Evolutionary conservation across 2,113 vertebrate species (phyloP).

Genomic region (Nothobranchius furzeri): DNA sequence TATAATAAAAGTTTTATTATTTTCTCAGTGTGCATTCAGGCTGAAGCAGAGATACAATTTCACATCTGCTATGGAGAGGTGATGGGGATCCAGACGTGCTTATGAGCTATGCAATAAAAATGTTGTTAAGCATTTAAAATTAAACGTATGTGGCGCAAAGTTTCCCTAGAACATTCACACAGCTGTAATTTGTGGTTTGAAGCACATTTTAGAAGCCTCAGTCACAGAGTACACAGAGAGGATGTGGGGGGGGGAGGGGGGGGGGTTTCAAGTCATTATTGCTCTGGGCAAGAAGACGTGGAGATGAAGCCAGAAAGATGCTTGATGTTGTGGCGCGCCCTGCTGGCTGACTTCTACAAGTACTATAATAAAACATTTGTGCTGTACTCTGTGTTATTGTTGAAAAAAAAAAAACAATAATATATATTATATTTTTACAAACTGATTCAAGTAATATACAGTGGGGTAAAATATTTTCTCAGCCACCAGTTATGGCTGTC

Average conservation of each 20-base stretch:
- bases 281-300: fast-evolving
- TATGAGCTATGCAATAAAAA: conserved; percentile 26
- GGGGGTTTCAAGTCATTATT: conserved; percentile 29
- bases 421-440: too few species aligned
- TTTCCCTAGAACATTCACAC: conserved; percentile 37
- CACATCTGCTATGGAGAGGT: conserved; percentile 4
- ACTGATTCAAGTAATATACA: too few species aligned
- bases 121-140: conserved; percentile 29
- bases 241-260: too few species aligned
- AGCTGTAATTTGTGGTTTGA: conserved; percentile 19
- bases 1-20: neutral
- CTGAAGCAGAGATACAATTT: conserved; percentile 10
- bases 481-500: too few species aligned
- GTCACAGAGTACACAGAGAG: neutral
- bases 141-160: conserved; percentile 18
- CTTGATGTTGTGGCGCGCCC: conserved; percentile 44
- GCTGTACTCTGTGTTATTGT: too few species aligned
- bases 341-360: conserved; percentile 26
- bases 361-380: too few species aligned
- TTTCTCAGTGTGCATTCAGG: conserved; percentile 1
- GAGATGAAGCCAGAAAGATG: fast-evolving
- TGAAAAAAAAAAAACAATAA: too few species aligned
- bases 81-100: neutral
- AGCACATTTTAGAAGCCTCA: conserved; percentile 23
- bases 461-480: too few species aligned